Evolutionary conservation across 1,140 invertebrate genomes (phyloP).

Genomic region (Eueides isabella): DNA sequence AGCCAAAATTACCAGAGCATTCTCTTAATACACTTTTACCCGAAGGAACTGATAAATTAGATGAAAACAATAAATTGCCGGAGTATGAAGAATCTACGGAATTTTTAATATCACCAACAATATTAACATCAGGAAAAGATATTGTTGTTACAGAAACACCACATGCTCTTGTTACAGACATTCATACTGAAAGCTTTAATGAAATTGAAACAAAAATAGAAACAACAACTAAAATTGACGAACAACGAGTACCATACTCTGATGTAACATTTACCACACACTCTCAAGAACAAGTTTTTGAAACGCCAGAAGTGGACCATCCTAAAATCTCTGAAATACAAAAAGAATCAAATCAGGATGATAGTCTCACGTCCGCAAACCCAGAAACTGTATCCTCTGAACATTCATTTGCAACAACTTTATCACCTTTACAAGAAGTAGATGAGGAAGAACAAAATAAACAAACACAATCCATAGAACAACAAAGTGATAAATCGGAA

Average conservation of each 20-base stretch:
- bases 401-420: neutral
- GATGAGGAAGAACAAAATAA: neutral
- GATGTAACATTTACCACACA: neutral
- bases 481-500: neutral
- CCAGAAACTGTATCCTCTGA: neutral
- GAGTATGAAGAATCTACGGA: neutral
- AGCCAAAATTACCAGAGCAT: neutral
- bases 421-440: neutral
- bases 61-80: neutral
- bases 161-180: slow-evolving; percentile 1
- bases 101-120: neutral
- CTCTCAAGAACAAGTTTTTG: slow-evolving; percentile 15
- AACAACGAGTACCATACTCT: neutral
- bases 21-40: neutral
- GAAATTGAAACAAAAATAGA: slow-evolving; percentile 8
- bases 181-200: neutral
- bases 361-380: neutral
- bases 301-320: slow-evolving; percentile 1
- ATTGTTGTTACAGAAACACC: neutral
- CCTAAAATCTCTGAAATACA: neutral
- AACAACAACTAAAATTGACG: neutral
- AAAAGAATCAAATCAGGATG: neutral
- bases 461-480: neutral
- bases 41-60: neutral
- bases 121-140: neutral